Percentiles rank a stretch among this genome's conserved stretches.
Conservation (phyloP, 2,113 vertebrate species). For the Alces alces region DNA sequence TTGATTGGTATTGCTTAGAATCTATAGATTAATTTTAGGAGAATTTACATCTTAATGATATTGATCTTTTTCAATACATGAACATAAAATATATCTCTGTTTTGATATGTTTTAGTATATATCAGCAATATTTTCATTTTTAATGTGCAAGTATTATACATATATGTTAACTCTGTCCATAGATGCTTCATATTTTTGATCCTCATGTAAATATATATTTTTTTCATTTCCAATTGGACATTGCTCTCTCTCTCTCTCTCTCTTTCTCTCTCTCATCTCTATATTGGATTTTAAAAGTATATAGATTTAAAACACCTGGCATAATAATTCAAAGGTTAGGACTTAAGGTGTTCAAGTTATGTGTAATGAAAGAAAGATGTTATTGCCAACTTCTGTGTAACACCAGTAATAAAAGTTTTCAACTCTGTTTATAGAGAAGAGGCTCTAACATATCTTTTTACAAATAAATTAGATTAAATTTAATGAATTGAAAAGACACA, state of each 20-base stretch:
- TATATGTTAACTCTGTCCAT: neutral
- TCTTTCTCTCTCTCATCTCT: neutral
- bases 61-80: neutral
- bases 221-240: neutral
- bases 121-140: neutral
- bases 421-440: neutral
- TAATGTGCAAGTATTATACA: neutral
- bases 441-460: neutral
- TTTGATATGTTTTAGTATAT: neutral
- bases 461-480: neutral
- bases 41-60: neutral
- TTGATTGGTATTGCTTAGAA: neutral
- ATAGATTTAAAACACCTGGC: neutral
- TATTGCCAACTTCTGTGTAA: neutral
- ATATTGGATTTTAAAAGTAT: neutral
- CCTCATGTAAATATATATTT: neutral
- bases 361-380: neutral
- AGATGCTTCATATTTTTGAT: neutral
- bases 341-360: neutral
- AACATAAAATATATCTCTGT: neutral
- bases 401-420: neutral
- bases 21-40: neutral
- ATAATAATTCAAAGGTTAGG: neutral
- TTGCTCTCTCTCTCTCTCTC: neutral
- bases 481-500: neutral